Evolutionary conservation across 1,140 invertebrate species (phyloP).

Genomic region (Gerris buenoi): DNA sequence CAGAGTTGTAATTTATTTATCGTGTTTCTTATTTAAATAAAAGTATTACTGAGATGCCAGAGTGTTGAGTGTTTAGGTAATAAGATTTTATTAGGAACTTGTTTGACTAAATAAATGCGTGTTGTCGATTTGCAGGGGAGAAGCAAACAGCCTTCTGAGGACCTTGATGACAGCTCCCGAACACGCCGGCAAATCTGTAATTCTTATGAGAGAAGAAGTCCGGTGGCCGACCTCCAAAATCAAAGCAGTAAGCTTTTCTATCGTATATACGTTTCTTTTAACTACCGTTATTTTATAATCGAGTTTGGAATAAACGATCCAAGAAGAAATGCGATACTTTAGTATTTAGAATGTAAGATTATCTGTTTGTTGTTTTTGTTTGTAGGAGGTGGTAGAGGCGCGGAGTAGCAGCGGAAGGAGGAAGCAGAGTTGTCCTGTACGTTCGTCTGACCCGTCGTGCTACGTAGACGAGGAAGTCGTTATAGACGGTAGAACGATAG

Average conservation of each 20-base stretch:
- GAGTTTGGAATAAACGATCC: too few species aligned
- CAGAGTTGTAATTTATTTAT: too few species aligned
- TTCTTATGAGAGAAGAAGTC: conserved; percentile 16
- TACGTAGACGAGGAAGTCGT: not conserved
- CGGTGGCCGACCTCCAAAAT: conserved; percentile 33
- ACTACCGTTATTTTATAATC: too few species aligned
- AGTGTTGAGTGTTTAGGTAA: too few species aligned
- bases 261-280: too few species aligned
- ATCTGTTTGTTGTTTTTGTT: not conserved
- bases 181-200: conserved; percentile 27
- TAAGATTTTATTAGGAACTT: too few species aligned
- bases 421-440: conserved; percentile 56
- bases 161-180: conserved; percentile 54
- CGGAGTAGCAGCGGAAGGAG: conserved; percentile 33
- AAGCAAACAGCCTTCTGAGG: conserved; percentile 52
- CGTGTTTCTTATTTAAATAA: too few species aligned
- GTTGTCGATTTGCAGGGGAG: conserved; percentile 35
- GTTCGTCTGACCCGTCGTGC: conserved; percentile 28
- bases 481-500: not conserved
- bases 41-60: too few species aligned
- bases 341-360: too few species aligned
- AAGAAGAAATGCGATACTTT: too few species aligned
- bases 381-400: conserved; percentile 35
- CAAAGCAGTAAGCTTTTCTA: not conserved
- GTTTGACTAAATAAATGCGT: too few species aligned